These are phyloP conservation scores for Ernsta delagoae DNA, from an alignment of 2,888 invertebrate genomes.

Conservation along the genomic window DNA sequence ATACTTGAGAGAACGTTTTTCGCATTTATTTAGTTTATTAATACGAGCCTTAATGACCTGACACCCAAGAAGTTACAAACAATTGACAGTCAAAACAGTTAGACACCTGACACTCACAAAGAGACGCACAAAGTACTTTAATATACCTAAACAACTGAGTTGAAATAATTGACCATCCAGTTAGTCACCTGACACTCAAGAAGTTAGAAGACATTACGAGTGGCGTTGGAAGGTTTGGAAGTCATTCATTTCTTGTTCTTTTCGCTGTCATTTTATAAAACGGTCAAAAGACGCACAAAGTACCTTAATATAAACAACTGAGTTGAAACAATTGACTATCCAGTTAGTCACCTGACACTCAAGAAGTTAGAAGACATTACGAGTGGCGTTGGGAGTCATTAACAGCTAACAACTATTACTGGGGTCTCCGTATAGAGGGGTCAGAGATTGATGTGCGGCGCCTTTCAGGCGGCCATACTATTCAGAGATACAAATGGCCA, in stretches of 20 bases:
- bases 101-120: not conserved
- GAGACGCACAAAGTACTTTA: too few species aligned
- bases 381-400: conserved; percentile 35
- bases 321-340: too few species aligned
- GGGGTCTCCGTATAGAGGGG: conserved; percentile 42
- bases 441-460: conserved; percentile 49
- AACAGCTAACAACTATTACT: conserved; percentile 45
- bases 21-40: too few species aligned
- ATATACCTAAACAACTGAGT: too few species aligned
- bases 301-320: too few species aligned
- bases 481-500: conserved; percentile 3
- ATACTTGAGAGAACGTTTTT: too few species aligned
- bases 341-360: not conserved
- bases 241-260: too few species aligned
- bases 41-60: too few species aligned
- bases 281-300: too few species aligned
- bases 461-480: not conserved
- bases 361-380: not conserved
- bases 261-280: too few species aligned
- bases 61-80: not conserved
- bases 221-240: not conserved
- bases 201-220: not conserved
- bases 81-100: not conserved
- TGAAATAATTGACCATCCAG: not conserved
- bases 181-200: too few species aligned